Evolutionary conservation across 1,140 invertebrate genomes (phyloP).

Genomic region (Euglossa dilemma): DNA sequence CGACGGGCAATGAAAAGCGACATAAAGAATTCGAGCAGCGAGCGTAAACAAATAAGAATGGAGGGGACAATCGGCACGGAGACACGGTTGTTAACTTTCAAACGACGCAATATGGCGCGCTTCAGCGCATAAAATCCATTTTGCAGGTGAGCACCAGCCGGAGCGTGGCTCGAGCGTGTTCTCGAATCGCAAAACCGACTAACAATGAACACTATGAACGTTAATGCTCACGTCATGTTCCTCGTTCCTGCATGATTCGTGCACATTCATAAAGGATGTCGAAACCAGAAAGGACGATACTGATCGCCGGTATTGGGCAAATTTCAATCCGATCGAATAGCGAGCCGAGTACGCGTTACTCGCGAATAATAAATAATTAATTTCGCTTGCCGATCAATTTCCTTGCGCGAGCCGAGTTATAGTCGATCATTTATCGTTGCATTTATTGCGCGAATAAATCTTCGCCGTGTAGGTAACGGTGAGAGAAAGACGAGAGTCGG

Average conservation of each 20-base stretch:
- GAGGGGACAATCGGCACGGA: not conserved
- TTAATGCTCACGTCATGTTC: not conserved
- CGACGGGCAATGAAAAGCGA: no score
- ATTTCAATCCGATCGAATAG: not conserved
- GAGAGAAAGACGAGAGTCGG: no score
- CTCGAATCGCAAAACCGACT: constrained; percentile 9
- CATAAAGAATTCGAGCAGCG: not conserved
- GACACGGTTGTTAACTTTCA: not conserved
- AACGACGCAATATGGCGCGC: not conserved
- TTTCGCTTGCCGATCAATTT: no score
- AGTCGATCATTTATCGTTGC: no score
- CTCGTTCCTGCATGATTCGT: not conserved
- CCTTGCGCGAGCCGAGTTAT: no score
- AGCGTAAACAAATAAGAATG: not conserved
- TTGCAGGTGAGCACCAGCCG: not conserved
- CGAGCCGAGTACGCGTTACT: no score
- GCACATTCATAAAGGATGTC: not conserved
- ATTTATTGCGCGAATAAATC: no score
- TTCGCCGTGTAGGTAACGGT: no score
- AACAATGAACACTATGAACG: not conserved
- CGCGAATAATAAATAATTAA: no score
- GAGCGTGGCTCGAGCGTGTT: not conserved
- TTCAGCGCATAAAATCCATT: constrained; percentile 8
- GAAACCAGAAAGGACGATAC: not conserved
- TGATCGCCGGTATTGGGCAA: not conserved